Evolutionary conservation across 2,888 invertebrate genomes (phyloP), one percentile per base, ranked within the genome.

Genomic region (Idaea biselata): DNA sequence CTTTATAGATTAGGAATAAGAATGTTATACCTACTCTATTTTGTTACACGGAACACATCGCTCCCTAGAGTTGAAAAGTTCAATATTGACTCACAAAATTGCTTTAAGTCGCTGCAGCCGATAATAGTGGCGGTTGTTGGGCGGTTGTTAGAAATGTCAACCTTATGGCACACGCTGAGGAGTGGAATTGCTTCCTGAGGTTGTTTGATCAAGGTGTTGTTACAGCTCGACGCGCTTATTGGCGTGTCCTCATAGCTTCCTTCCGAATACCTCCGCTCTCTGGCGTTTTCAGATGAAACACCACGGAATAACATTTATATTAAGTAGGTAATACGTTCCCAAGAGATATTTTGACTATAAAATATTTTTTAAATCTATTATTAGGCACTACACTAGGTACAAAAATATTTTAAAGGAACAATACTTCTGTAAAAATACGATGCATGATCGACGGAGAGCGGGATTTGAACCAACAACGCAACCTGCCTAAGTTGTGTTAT

Each of bases 71-170:
- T 87, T 87, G 84, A 85, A 86, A 89, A 88, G 83, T 87, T 84
- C 85, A 90, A 91, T 91, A 90, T 91, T 91, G 86, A 90, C 88
- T 85, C 81, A 79, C 85, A 86, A 89, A 91, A 90, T 91, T 90
- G 88, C 88, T 89, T 87, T 88, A 89, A 89, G 87, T 83, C 85
- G 80, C 72, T 85, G 85, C 85, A 86, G 80, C 73, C 82, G 84
- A 89, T 89, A 86, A 87, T 85, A 82, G 79, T 75, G 67, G 77
- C 75, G 78, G 76, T 80, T 78, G 83, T 83, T 84, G 76, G 67
- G 77, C 75, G 78, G 76, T 80, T 78, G 83, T 83, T 84, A 76
- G 78, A 71, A 90, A 83, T 86, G 79, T 86, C 81, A 84, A 88
- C 90, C 85, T 86, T 90, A 87, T 71, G 73, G 71, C 79, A 69